Percentiles rank a stretch among this genome's conserved stretches.
phyloP scores from a whole-genome alignment of 2,113 vertebrate species.

The Conger conger region DNA sequence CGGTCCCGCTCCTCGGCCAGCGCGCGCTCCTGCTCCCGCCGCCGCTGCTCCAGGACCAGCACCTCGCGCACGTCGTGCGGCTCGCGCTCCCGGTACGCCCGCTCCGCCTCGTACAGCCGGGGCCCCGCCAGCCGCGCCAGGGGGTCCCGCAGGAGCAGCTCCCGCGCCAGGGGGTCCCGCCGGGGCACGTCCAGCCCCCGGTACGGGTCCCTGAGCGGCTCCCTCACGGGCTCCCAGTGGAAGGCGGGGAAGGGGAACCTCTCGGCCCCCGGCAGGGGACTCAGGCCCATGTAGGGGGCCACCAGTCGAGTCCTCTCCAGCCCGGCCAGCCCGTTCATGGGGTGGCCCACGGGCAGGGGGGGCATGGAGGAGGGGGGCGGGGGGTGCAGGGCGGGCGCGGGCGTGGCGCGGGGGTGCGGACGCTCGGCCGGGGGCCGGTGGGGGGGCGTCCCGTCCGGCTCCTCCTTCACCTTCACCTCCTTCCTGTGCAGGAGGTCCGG shows the following conservation, averaged over 20 bases:
- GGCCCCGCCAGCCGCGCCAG: slow-evolving; percentile 84
- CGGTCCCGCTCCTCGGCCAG: slow-evolving; percentile 87
- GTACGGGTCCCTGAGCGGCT: slow-evolving; percentile 84
- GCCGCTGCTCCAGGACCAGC: slow-evolving; percentile 83
- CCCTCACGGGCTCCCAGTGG: slow-evolving; percentile 95
- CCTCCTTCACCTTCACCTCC: slow-evolving; percentile 96
- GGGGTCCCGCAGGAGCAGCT: slow-evolving; percentile 87
- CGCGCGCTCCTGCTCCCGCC: slow-evolving; percentile 84
- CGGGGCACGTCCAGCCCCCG: slow-evolving; percentile 88
- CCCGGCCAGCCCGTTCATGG: slow-evolving; percentile 85
- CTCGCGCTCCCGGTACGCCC: slow-evolving; percentile 90
- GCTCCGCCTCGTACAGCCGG: slow-evolving; percentile 85
- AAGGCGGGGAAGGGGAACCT: slow-evolving; percentile 92
- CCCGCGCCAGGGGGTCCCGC: slow-evolving; percentile 72
- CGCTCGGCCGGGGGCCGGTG: slow-evolving; percentile 75
- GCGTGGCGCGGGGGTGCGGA: slow-evolving; percentile 60
- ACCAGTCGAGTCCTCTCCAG: slow-evolving; percentile 96
- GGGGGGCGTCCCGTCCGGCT: slow-evolving; percentile 76
- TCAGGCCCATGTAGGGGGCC: slow-evolving; percentile 94
- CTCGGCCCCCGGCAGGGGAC: slow-evolving; percentile 91
- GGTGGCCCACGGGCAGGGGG: slow-evolving; percentile 82
- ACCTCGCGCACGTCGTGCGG: slow-evolving; percentile 88
- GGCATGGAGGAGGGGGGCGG: slow-evolving; percentile 78
- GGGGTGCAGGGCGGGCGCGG: slow-evolving; percentile 64
- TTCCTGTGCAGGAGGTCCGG: slow-evolving; percentile 81